Evolutionary conservation across 2,888 invertebrate genomes (phyloP).

Genomic region (Acronicta aceris): DNA sequence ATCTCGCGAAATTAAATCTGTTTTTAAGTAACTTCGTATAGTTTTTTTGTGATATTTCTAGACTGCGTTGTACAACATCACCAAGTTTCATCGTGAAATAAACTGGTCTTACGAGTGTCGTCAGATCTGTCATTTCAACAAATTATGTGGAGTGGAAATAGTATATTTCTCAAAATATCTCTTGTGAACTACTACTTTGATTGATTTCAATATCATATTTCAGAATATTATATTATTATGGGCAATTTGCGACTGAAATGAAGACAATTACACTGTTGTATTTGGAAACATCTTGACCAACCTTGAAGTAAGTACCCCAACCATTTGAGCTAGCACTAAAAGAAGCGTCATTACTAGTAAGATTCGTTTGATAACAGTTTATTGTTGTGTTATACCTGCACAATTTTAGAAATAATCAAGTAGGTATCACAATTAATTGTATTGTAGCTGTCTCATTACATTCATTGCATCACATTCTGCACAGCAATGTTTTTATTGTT

Average conservation of each 20-base stretch:
- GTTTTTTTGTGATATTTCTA: conserved; percentile 50
- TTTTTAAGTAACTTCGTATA: conserved; percentile 47
- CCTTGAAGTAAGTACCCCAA: conserved; percentile 84
- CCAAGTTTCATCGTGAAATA: conserved; percentile 71
- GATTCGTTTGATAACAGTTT: conserved; percentile 21
- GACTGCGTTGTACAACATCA: conserved; percentile 48
- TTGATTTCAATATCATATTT: conserved; percentile 57
- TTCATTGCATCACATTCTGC: conserved; percentile 9
- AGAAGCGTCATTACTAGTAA: conserved; percentile 59
- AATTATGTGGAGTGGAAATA: conserved; percentile 72
- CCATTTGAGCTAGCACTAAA: conserved; percentile 54
- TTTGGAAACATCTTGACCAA: conserved; percentile 87
- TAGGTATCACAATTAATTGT: background rate
- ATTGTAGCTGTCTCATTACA: conserved; percentile 2
- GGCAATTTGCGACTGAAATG: conserved; percentile 76
- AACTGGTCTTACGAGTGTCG: conserved; percentile 86
- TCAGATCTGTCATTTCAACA: conserved; percentile 85
- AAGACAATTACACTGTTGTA: conserved; percentile 76
- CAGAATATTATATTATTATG: conserved; percentile 69
- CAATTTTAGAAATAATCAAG: background rate
- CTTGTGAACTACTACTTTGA: conserved; percentile 17
- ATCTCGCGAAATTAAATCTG: conserved; percentile 44
- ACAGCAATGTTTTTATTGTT: conserved; percentile 44
- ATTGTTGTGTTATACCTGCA: conserved; percentile 2
- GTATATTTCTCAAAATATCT: conserved; percentile 57